phyloP scores from a whole-genome alignment of 2,797 vertebrate species.

The Cossypha caffra region DNA sequence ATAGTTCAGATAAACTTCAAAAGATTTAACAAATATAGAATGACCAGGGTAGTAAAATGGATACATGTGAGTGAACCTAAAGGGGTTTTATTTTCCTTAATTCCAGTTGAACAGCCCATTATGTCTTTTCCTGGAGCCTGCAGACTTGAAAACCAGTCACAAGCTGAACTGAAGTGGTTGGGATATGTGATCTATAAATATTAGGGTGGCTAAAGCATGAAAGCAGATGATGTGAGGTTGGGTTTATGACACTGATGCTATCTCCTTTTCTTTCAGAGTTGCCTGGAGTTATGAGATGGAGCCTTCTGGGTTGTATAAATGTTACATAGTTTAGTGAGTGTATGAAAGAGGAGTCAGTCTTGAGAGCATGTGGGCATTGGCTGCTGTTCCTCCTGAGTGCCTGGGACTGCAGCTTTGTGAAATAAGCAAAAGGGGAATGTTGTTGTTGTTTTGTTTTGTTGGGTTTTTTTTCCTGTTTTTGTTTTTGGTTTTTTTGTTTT shows the following conservation, averaged over 20 bases:
- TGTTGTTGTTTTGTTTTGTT: not conserved
- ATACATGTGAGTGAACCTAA: constrained; percentile 38
- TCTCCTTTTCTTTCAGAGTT: constrained; percentile 37
- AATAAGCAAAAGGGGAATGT: not conserved
- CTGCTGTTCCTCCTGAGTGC: not conserved
- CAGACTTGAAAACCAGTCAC: not conserved
- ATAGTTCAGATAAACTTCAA: constrained; percentile 31
- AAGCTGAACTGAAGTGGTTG: constrained; percentile 33
- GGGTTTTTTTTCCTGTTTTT: too few species aligned
- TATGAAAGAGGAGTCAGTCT: constrained; percentile 29
- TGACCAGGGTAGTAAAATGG: constrained; percentile 11
- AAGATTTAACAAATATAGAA: constrained; percentile 20
- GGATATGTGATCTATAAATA: constrained; percentile 41
- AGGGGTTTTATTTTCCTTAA: constrained; percentile 32
- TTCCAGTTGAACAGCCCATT: constrained; percentile 38
- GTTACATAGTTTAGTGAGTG: constrained; percentile 48
- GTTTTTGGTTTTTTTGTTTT: not conserved
- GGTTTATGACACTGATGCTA: constrained; percentile 29
- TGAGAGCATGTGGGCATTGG: not conserved
- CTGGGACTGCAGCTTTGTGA: not conserved
- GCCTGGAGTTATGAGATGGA: constrained; percentile 33
- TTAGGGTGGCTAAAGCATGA: constrained; percentile 33
- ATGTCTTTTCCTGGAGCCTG: constrained; percentile 23
- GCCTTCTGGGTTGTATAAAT: constrained; percentile 43
- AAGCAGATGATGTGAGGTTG: constrained; percentile 43